These are phyloP conservation scores for Laterallus jamaicensis DNA, from an alignment of 2,113 vertebrate genomes.

Conservation along the genomic window DNA sequence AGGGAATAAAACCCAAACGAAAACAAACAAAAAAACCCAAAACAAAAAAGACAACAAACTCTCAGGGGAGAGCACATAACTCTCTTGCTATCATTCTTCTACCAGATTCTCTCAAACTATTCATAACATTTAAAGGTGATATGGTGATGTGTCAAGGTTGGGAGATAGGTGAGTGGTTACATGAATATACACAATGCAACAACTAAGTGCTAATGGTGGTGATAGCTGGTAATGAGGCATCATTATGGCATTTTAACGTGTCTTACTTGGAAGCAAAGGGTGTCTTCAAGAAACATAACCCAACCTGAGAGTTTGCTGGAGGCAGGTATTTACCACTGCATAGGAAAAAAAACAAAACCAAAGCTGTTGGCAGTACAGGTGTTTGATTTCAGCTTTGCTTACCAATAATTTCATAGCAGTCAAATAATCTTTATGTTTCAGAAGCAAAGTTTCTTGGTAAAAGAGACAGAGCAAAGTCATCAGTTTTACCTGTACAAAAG, in stretches of 20 bases:
- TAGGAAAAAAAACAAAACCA: not conserved
- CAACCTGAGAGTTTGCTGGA: not conserved
- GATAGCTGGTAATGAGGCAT: not conserved
- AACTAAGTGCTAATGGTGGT: not conserved
- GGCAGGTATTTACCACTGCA: not conserved
- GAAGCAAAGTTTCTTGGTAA: not conserved
- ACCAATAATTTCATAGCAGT: not conserved
- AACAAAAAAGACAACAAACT: too few species aligned
- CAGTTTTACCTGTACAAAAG: not conserved
- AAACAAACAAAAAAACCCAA: not conserved
- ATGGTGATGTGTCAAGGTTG: not conserved
- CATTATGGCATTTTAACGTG: slow-evolving; percentile 3
- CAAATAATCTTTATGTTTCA: not conserved
- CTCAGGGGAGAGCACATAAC: rapidly evolving
- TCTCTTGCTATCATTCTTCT: not conserved
- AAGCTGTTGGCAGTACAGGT: not conserved
- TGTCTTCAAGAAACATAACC: not conserved
- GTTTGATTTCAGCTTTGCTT: not conserved
- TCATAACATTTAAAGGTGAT: not conserved
- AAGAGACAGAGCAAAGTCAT: not conserved
- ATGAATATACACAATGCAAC: not conserved
- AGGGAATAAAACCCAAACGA: not conserved
- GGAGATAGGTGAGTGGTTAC: not conserved
- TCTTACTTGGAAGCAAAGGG: not conserved
- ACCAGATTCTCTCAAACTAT: not conserved